phyloP scores from a whole-genome alignment of 2,888 invertebrate genomes.

The Anthoptus insignis region DNA sequence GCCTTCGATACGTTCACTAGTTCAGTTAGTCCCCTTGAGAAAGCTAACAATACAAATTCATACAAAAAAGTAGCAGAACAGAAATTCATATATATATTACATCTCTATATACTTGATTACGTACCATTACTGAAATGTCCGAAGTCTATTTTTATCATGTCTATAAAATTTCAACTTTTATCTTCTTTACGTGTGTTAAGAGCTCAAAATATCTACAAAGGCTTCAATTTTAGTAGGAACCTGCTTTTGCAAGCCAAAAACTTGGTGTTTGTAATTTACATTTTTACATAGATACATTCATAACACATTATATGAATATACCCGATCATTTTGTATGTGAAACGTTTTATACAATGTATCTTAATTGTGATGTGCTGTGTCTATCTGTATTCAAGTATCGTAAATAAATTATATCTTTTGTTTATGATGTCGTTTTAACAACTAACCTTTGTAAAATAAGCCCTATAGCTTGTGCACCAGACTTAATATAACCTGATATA shows the following conservation, averaged over 20 bases:
- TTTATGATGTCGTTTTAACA: constrained; percentile 10
- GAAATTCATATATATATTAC: too few species aligned
- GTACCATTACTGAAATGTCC: too few species aligned
- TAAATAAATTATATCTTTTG: constrained; percentile 19
- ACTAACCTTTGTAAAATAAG: too few species aligned
- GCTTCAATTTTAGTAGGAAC: constrained; percentile 23
- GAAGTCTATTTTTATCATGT: background rate
- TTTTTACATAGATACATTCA: background rate
- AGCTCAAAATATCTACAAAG: constrained; percentile 20
- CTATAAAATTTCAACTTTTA: background rate
- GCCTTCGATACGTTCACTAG: too few species aligned
- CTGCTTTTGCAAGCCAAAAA: constrained; percentile 15
- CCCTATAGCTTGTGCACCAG: too few species aligned
- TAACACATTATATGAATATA: background rate
- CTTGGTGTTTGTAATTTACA: background rate
- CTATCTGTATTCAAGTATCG: background rate
- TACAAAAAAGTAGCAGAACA: too few species aligned
- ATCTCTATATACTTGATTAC: too few species aligned
- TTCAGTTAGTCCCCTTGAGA: too few species aligned
- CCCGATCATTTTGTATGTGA: constrained; percentile 18
- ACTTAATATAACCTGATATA: too few species aligned
- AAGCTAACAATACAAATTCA: too few species aligned
- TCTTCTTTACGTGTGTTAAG: background rate
- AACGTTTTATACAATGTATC: constrained; percentile 8
- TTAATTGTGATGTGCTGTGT: constrained; percentile 7